phyloP scores from a whole-genome alignment of 2,113 vertebrate species.

The Oryzias melastigma region DNA sequence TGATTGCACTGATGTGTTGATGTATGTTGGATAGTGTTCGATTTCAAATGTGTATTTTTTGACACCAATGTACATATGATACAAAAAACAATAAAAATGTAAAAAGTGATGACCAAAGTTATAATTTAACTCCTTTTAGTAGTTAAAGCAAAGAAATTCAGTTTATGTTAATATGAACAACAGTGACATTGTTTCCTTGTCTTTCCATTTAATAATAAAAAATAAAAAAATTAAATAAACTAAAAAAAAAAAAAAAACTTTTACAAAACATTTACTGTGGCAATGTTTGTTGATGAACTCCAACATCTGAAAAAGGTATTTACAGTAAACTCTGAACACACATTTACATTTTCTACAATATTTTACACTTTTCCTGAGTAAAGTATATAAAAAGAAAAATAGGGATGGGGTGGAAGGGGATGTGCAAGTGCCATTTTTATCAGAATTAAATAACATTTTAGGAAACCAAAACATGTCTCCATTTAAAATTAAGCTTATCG shows the following conservation, averaged over 20 bases:
- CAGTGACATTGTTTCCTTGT: too few relatives aligned
- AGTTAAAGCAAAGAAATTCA: too few relatives aligned
- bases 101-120: too few relatives aligned
- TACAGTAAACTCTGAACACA: constrained; percentile 16
- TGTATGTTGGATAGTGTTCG: too few relatives aligned
- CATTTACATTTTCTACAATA: constrained; percentile 20
- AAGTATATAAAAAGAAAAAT: background rate
- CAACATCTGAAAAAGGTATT: constrained; percentile 5
- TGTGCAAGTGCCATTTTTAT: constrained; percentile 1
- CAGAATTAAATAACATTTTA: constrained; percentile 7
- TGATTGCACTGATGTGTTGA: too few relatives aligned
- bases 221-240: constrained; percentile 35
- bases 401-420: background rate
- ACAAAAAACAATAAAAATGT: too few relatives aligned
- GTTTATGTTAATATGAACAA: too few relatives aligned
- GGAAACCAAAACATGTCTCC: background rate
- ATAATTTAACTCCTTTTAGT: too few relatives aligned
- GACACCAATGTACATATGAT: too few relatives aligned
- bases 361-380: constrained; percentile 30
- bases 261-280: constrained; percentile 48
- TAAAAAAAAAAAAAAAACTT: constrained; percentile 37
- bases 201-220: constrained; percentile 63
- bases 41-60: too few relatives aligned
- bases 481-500: constrained; percentile 17
- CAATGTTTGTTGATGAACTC: constrained; percentile 12